Percentiles rank a stretch among this genome's conserved stretches.
These are phyloP conservation scores for Chamaea fasciata DNA, from an alignment of 2,113 vertebrate genomes.

Conservation along the genomic window DNA sequence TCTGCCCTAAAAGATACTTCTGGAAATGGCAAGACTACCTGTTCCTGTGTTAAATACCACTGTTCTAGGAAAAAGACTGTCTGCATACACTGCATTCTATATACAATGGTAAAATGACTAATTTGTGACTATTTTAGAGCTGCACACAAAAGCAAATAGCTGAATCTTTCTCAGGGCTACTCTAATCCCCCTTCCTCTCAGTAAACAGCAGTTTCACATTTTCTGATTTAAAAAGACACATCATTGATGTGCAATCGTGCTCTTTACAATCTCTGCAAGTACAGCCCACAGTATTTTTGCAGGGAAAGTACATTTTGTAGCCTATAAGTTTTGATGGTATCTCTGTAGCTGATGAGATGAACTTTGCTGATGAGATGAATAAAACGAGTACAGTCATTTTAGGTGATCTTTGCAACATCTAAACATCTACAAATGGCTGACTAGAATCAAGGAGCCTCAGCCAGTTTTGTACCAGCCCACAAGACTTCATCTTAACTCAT, in stretches of 20 bases:
- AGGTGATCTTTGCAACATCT: background rate
- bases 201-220: conserved; percentile 34
- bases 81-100: background rate
- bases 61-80: background rate
- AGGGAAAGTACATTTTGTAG: conserved; percentile 14
- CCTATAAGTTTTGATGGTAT: conserved; percentile 28
- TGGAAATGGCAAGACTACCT: background rate
- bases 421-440: background rate
- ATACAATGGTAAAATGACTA: background rate
- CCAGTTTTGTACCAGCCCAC: background rate
- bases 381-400: conserved; percentile 1
- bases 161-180: conserved; percentile 2
- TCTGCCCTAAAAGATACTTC: background rate
- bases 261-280: background rate
- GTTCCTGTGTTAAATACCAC: background rate
- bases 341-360: conserved; percentile 13
- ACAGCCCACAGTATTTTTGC: background rate
- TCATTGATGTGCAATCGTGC: background rate
- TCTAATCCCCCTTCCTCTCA: background rate
- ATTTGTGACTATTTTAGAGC: background rate
- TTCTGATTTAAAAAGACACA: conserved; percentile 5
- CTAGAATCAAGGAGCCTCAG: background rate
- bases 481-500: background rate
- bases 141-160: background rate
- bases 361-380: conserved; percentile 49